phyloP scores from a whole-genome alignment of 2,888 invertebrate genomes.

The Charanyca ferruginea region DNA sequence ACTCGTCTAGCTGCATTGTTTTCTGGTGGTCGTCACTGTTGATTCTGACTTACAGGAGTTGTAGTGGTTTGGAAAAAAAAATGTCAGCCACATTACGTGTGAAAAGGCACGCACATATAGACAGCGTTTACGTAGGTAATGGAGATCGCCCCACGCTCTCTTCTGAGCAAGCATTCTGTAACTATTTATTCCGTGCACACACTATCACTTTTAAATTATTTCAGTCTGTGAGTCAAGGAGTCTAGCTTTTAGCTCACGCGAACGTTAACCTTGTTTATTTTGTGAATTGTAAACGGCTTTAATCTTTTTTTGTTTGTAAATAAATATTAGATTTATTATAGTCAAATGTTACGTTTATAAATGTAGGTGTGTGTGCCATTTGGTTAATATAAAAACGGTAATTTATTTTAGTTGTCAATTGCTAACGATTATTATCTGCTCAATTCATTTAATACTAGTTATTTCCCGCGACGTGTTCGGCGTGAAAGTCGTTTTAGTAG shows the following conservation, averaged over 20 bases:
- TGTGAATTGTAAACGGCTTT: conserved; percentile 44
- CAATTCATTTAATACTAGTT: no score
- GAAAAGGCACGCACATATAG: background rate
- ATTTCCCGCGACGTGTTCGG: no score
- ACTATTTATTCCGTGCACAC: background rate
- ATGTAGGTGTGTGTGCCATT: conserved; percentile 18
- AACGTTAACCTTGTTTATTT: conserved; percentile 39
- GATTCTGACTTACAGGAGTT: no score
- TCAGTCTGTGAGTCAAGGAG: conserved; percentile 53
- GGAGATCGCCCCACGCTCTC: no score
- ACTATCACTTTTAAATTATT: conserved; percentile 51
- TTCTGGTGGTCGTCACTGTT: no score
- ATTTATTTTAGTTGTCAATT: conserved; percentile 18
- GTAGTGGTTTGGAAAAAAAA: no score
- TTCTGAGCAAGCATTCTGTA: background rate
- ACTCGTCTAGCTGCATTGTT: no score
- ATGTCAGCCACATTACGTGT: background rate
- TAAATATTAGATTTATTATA: conserved; percentile 49
- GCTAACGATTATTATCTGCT: background rate
- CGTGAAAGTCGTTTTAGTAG: no score
- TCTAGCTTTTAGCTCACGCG: conserved; percentile 42
- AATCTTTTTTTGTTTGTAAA: conserved; percentile 53
- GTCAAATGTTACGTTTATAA: conserved; percentile 19
- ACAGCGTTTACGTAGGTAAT: no score
- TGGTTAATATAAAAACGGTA: background rate